Evolutionary conservation across 2,113 vertebrate genomes (phyloP), one percentile per base, ranked within the genome.

Genomic region (Meriones unguiculatus): DNA sequence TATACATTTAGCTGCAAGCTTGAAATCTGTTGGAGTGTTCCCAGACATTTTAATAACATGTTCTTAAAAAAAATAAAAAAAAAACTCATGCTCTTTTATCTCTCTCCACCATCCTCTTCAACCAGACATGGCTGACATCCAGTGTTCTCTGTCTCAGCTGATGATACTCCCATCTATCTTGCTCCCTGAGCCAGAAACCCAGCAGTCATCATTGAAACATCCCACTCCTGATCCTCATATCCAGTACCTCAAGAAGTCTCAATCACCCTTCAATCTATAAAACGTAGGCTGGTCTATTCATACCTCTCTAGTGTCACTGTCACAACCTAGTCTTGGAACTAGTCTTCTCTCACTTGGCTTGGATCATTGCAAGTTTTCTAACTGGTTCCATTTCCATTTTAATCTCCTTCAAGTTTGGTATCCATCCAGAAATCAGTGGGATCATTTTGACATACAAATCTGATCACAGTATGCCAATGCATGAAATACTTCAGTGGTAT

Each of bases 31-130:
- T 90, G 57, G 82, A 89, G 77, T 50, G 22, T 35, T 87, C 32
- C 57, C 76, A 96, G 94, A 95, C 93, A 91, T 80, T 94, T 82
- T 84, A 89, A 86, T 81, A 67, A 96, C 96, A 89, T 5, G 46
- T 41, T 82, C 72, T 95, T 95, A 94, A 94, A 92, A 77, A 52
- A 92, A 94, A 92, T 73, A 52, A 92, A 46, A 46, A 46, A 46
- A 46, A 46, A 46, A 38, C 72, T 87, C 15, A 2, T 50, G 22
- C 57, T 92, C 35, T 50, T 93, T 35, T 70, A 6, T 64, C n/a
- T 73, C 69, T 41, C 69, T 20, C n/a, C 54, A n/a, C 24, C 17
- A 38, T 62, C 52, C 52, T 86, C 67, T 90, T 95, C 77, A 90
- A 52, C 38, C 65, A 97, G 62, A 81, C 38, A 30, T 86, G 93